Evolutionary conservation across 2,797 vertebrate species (phyloP), one percentile per base, ranked within the genome.

Genomic region (Pangasius macronema): DNA sequence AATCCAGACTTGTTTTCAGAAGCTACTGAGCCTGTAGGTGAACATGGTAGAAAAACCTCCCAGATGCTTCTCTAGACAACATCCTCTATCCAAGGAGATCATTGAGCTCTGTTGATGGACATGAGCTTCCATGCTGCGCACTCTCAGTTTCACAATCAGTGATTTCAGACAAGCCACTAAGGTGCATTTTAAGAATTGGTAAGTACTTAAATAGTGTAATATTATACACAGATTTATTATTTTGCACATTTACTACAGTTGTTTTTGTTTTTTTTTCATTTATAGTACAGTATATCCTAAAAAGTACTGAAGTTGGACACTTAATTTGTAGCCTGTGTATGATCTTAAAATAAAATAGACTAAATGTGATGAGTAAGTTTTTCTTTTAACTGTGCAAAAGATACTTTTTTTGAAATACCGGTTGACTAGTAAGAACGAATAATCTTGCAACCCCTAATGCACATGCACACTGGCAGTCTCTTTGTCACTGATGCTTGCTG

Each of bases 401-500:
- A 6, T 9, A 33, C 14, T 55, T 55, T 55, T 55, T 55, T 4
- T 36, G 13, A 70, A 70, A 39, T 70, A 70, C 36, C 10, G 68
- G 18, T 20, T 42, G 68, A 72, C 46, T 76, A 51, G 27, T 27
- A 30, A 30, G 53, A 53, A 77, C 1, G 8, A 76, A 30, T 76
- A 14, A 1, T 30, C 5, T 3, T 76, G 27, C 49, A 53, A 16
- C n/a, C 22, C 53, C 20, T 80, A 80, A 59, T 39, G 53, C 53
- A 57, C 55, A 80, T 7, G 55, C 20, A 81, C 53, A 59, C 77
- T 36, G 51, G 76, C 76, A 80, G 53, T 33, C 36, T 81, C 24
- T 61, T 81, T 61, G 55, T 61, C 55, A 81, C 79, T 81, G 55
- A 82, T 33, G 82, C 90, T 93, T 93, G 92, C 86, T 93, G 94